Evolutionary conservation across 2,888 invertebrate genomes (phyloP).

Genomic region (Yponomeuta plumbellus): DNA sequence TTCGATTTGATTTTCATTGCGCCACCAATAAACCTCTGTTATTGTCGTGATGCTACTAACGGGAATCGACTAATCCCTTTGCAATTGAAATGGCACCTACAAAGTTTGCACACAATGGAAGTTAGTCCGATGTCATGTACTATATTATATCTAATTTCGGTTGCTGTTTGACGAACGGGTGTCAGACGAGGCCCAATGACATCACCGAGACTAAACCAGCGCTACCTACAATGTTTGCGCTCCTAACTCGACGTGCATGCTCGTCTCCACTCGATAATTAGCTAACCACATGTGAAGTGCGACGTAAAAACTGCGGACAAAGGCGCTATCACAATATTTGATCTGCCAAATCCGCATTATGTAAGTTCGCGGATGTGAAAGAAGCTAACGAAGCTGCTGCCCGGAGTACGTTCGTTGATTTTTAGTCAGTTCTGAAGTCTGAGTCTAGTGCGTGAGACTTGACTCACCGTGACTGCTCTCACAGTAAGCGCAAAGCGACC

Average conservation of each 20-base stretch:
- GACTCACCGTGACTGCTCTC: too few relatives aligned
- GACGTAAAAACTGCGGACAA: constrained; percentile 17
- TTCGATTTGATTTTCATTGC: too few relatives aligned
- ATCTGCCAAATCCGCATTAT: not conserved
- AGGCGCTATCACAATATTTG: constrained; percentile 3
- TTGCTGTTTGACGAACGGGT: constrained; percentile 1
- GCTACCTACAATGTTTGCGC: constrained; percentile 35
- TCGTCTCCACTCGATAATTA: constrained; percentile 34
- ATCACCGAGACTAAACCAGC: constrained; percentile 38
- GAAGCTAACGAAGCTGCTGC: not conserved
- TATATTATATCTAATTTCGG: not conserved
- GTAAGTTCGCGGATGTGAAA: constrained; percentile 1
- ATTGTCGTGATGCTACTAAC: not conserved
- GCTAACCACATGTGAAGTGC: constrained; percentile 35
- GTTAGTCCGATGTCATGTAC: not conserved
- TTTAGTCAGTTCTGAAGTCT: too few relatives aligned
- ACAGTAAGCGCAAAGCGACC: too few relatives aligned
- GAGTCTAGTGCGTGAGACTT: too few relatives aligned
- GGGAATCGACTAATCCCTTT: not conserved
- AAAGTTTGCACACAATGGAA: not conserved
- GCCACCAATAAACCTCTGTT: not conserved
- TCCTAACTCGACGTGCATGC: constrained; percentile 42
- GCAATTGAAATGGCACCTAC: not conserved
- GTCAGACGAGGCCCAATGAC: constrained; percentile 40
- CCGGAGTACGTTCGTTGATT: too few relatives aligned